Base-by-base conservation (phyloP, 2,113 vertebrate species). In the Hymenochirus boettgeri region DNA sequence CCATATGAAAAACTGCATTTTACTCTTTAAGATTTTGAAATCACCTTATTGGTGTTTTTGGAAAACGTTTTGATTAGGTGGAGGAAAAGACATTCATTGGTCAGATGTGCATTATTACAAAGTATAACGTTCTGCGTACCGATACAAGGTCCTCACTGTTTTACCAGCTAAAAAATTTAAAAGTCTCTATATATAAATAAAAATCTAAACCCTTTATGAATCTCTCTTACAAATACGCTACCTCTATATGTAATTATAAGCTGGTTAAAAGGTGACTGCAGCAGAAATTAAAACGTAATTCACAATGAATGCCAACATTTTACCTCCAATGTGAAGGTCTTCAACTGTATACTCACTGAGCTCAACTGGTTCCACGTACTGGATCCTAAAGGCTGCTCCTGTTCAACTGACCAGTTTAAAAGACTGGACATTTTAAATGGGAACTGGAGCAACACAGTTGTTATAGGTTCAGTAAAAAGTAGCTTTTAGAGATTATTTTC, bases 361-460 rank as follows among this genome's bases (percentile, higher is more conserved):
- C 77, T 76, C 80, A 80, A 82, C 78, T 79, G 76, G 76, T 70
- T 77, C 74, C 51, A 62, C 57, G 26, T 60, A 59, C 18, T 25
- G 3, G 60, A n/a, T 73, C 67, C 39, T 8, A 72, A 71, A 57
- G 74, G 76, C 76, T 71, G 60, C 75, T 81, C 73, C 72, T 75
- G 76, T 79, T 83, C 82, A 77, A 77, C 74, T 76, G 76, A 80
- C 82, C 77, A 74, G 80, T 57, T 77, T n/a, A n/a, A 77, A 77
- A 79, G 79, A 76, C 77, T 71, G 80, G 77, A 79, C 71, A 75
- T 73, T 57, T 74, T 74, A 73, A 76, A 74, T 0, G 62, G 78
- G 76, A 74, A 70, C 77, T 71, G 73, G 80, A 83, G 74, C 80
- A 76, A 82, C 75, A 13, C 24, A 80, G 77, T 79, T 85, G 74